Percentiles rank a stretch among this genome's conserved stretches.
These are phyloP conservation scores for Drosophila miranda DNA, from an alignment of 1,140 invertebrate genomes.

Conservation along the genomic window DNA sequence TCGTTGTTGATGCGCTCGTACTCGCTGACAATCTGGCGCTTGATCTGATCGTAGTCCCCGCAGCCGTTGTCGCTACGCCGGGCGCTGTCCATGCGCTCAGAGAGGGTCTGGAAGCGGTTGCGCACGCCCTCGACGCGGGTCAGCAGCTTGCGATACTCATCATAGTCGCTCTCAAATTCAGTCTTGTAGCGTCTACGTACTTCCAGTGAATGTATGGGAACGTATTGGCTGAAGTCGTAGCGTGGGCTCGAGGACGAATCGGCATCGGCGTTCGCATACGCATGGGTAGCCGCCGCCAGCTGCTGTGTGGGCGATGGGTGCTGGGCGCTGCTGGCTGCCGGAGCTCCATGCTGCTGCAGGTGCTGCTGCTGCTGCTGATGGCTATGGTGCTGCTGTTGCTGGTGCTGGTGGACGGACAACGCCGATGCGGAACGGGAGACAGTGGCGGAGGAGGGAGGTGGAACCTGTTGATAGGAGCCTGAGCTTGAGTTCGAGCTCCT, in stretches of 20 bases:
- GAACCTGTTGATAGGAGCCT: constrained; percentile 46
- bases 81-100: constrained; percentile 63
- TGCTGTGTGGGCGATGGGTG: constrained; percentile 77
- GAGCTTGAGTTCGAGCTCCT: constrained; percentile 21
- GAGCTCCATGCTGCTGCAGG: constrained; percentile 14
- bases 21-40: constrained; percentile 90
- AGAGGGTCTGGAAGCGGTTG: constrained; percentile 88
- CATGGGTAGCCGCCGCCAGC: constrained; percentile 68
- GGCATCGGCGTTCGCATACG: constrained; percentile 53
- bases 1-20: constrained; percentile 91
- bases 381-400: constrained; percentile 30
- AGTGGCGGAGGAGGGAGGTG: constrained; percentile 14
- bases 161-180: constrained; percentile 93
- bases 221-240: constrained; percentile 88
- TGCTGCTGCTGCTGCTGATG: constrained; percentile 35
- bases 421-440: constrained; percentile 4
- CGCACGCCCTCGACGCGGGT: constrained; percentile 89
- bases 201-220: constrained; percentile 88
- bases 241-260: constrained; percentile 53
- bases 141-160: constrained; percentile 91
- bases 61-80: constrained; percentile 51
- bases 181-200: constrained; percentile 93
- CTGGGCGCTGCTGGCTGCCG: constrained; percentile 33
- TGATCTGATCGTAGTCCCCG: constrained; percentile 83
- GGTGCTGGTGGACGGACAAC: constrained; percentile 29